Evolutionary conservation across 37 sponge, comb jelly and placozoan species (phyloP), one percentile per base, ranked within the genome.

Genomic region (Oopsacas minuta): DNA sequence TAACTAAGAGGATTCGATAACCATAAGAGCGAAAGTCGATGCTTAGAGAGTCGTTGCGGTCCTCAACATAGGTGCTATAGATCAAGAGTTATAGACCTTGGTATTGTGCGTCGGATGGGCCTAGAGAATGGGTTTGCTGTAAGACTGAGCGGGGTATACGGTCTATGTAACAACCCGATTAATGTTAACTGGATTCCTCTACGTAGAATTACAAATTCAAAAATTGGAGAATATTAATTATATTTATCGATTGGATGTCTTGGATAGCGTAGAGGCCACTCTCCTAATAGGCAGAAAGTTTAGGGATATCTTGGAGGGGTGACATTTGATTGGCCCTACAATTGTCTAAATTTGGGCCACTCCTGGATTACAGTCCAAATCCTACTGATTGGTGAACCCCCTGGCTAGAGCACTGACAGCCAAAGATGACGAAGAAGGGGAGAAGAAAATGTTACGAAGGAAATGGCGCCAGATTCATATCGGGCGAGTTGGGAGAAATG

Each of bases 391-490:
- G 75, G 75, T 25, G 75, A 25, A 61, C 75, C 75, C 75, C 22
- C 75, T 61, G 75, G 75, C 75, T 61, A 61, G 75, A 61, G 75
- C 75, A 61, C 75, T 61, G 28, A 61, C 75, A 61, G 75, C 75
- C 28, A 61, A 61, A 61, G 32, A 25, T 25, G 75, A 61, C 75
- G 30, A 61, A 61, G 75, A 61, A n/a, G 75, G 30, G 32, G 75
- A 61, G 75, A n/a, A 34, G 75, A 12, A 25, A 61, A 61, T 61
- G 28, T 61, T 34, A 34, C 20, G 75, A 61, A 61, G 75, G 22
- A 3, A 20, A 25, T 61, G 75, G 30, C 32, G 75, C 75, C 75
- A 61, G 75, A 61, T 34, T 61, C 75, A 61, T 61, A 32, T 61
- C 75, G 75, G 28, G 75, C 75, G 22, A 61, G 75, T 61, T 61